Evolutionary conservation across 2,797 vertebrate genomes (phyloP).

Genomic region (Avahi laniger): DNA sequence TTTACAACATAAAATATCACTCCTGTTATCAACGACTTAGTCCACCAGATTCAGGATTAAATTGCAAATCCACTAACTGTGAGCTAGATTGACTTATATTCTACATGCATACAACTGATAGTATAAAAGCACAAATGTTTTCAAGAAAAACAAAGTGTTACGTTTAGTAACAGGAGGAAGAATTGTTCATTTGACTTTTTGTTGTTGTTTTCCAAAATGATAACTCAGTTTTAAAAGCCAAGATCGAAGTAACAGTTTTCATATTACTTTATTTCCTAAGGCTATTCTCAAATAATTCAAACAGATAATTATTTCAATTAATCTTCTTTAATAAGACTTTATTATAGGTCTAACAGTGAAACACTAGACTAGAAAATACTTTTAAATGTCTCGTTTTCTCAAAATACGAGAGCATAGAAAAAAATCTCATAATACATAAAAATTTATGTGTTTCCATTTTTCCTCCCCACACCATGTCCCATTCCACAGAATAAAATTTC

Average conservation of each 20-base stretch:
- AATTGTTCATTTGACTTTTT: neutral
- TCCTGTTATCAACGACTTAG: neutral
- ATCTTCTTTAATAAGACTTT: neutral
- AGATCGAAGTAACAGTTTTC: neutral
- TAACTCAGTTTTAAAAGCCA: neutral
- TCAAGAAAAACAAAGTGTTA: neutral
- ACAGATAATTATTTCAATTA: neutral
- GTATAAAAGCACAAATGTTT: neutral
- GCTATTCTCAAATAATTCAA: neutral
- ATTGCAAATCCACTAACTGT: neutral
- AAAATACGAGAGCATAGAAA: neutral
- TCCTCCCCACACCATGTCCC: neutral
- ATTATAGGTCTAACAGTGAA: neutral
- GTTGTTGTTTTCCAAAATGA: neutral
- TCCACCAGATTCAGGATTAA: neutral
- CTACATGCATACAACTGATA: neutral
- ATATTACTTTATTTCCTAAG: neutral
- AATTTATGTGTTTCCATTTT: neutral
- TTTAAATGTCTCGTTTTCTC: neutral
- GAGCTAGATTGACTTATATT: neutral
- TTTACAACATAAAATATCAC: no score
- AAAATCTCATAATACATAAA: neutral
- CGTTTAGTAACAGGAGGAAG: neutral
- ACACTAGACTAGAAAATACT: neutral
- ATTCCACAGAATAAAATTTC: neutral